Evolutionary conservation across 2,888 invertebrate genomes (phyloP).

Genomic region (Nowickia ferox): DNA sequence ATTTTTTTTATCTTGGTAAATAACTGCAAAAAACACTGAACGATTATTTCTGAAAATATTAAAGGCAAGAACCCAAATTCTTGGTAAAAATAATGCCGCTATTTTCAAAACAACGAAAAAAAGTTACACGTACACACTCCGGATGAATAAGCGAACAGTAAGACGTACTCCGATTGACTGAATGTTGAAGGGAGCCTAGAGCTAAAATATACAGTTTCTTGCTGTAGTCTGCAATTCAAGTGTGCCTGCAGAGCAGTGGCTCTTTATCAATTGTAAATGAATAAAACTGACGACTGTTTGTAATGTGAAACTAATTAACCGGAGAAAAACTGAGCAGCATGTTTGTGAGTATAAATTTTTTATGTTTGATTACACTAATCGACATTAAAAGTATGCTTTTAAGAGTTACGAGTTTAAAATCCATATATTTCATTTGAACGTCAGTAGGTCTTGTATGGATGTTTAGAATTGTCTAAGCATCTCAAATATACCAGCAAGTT

Average conservation of each 20-base stretch:
- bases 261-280: slow-evolving; percentile 41
- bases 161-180: slow-evolving; percentile 65
- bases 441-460: no score
- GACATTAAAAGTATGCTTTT: neutral
- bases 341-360: slow-evolving; percentile 20
- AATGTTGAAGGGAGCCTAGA: slow-evolving; percentile 50
- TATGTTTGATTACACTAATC: neutral
- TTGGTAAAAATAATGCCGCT: slow-evolving; percentile 30
- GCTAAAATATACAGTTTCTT: slow-evolving; percentile 54
- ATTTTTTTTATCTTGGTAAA: neutral
- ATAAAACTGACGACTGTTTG: slow-evolving; percentile 24
- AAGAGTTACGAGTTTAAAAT: no score
- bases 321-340: slow-evolving; percentile 26
- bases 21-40: neutral
- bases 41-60: neutral
- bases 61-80: slow-evolving; percentile 15
- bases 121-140: slow-evolving; percentile 4
- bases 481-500: no score
- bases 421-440: no score
- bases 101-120: neutral
- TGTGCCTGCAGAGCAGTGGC: slow-evolving; percentile 12
- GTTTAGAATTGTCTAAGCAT: no score
- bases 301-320: slow-evolving; percentile 52
- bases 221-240: slow-evolving; percentile 33
- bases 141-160: slow-evolving; percentile 46